Base-by-base conservation (phyloP, 2,113 vertebrate genomes). In the Agelaius phoeniceus region DNA sequence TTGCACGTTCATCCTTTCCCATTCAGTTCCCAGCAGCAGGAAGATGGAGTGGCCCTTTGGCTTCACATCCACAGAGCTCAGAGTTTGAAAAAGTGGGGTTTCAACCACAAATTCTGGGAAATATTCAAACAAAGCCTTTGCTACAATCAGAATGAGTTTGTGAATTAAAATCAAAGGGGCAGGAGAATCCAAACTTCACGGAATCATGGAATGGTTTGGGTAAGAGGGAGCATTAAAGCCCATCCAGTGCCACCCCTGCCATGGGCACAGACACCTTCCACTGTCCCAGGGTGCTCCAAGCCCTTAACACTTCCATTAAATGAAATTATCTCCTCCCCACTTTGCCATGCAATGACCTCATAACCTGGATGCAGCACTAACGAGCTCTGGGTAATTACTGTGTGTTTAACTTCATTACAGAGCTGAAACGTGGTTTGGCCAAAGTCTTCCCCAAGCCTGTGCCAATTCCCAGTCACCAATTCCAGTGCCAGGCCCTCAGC, bases 131-230 rank as follows among this genome's bases (percentile, higher is more conserved):
- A n/a, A 39, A 71, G 54, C 2, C 2, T 13, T 12, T 63, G 43
- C 44, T 83, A 35, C 30, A 26, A 24, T 20, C 55, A 19, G 46
- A 44, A n/a, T 4, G 37, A 37, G 37, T 6, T 48, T 59, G 71
- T 11, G 75, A 21, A 18, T 92, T 27, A 9, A 52, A 73, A 57
- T 51, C 21, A 2, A 46, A 82, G 78, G 1, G 22, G 28, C 1
- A 0, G 59, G 37, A 67, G 63, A 49, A 30, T 13, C 18, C 44
- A 39, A 61, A 43, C 4, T 6, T 52, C 2, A 18, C 0, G 0
- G 58, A 7, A 4, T 13, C 11, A 0, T 31, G 51, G 76, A 7
- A 13, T 18, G 58, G 35, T 14, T 79, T 23, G 51, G 43, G 35
- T 27, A 37, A 68, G 76, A 48, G 49, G 26, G 67, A 31, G 28